Evolutionary conservation across 2,113 vertebrate genomes (phyloP), one percentile per base, ranked within the genome.

Genomic region (Pseudopodoces humilis): DNA sequence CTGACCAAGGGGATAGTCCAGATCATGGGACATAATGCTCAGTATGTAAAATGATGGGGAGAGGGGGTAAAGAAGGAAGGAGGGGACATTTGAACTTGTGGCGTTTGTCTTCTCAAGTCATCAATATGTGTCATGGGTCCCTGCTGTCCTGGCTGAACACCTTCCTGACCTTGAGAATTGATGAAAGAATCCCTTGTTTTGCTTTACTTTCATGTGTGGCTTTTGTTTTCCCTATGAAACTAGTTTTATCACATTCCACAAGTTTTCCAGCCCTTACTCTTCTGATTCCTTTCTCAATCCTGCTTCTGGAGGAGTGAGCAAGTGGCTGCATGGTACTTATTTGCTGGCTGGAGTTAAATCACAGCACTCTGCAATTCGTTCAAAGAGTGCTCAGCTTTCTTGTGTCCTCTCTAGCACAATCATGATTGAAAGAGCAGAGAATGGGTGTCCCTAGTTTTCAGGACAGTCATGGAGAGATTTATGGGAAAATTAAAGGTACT

Each of bases 1-100:
- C 5, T 41, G 70, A 47, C 3, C n/a, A 53, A 25, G 44, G 30
- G 41, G 21, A 10, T 41, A 13, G 13, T 76, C 35, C 63, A 67
- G 22, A 47, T 1, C n/a, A 21, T 18, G 0, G 27, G 53, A 11
- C 13, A 11, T 27, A 8, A 4, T 19, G n/a, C 15, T 55, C n/a
- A 35, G n/a, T 31, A 5, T 27, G 14, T 31, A 31, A 53, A 68
- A 7, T 50, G 59, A 2, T 12, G 13, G 10, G 23, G 5, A 35
- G 11, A 37, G 7, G 3, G 16, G 2, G 25, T 50, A 47, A 39
- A 60, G 62, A 75, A 30, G 16, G 28, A 30, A 55, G 11, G 19
- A 62, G 9, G 12, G 4, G 11, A 19, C 4, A 9, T 49, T 41
- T 68, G 53, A 8, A 17, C 22, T 25, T 4, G 30, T 22, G 53